Conservation (phyloP, 2,113 vertebrate species). For the Antechinus stuartii region DNA sequence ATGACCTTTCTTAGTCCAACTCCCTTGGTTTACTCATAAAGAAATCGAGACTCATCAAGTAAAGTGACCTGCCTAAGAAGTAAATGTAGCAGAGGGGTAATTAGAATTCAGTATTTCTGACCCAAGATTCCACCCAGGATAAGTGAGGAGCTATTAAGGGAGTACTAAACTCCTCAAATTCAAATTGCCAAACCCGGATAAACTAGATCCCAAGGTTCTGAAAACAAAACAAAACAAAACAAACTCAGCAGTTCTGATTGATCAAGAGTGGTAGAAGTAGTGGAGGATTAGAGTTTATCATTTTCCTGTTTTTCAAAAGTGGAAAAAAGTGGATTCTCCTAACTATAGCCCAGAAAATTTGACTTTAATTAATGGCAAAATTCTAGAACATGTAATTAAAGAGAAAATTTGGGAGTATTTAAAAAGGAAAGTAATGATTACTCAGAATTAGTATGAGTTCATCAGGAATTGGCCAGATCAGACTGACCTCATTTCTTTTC, state of each 20-base stretch:
- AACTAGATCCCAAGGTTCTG: not conserved
- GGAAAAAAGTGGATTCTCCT: not conserved
- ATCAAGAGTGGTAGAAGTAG: not conserved
- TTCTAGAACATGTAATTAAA: not conserved
- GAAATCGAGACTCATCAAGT: not conserved
- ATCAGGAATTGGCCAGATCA: too few relatives aligned
- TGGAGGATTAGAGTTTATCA: not conserved
- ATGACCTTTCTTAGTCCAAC: not conserved
- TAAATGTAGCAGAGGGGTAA: not conserved
- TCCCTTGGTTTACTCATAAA: not conserved
- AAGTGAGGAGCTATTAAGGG: not conserved
- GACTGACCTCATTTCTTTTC: not conserved
- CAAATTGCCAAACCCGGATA: not conserved
- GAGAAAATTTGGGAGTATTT: too few relatives aligned
- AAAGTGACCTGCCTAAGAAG: not conserved
- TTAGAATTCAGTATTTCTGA: not conserved
- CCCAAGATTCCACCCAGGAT: not conserved
- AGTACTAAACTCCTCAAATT: not conserved
- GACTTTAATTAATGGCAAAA: not conserved
- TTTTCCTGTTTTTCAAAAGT: not conserved
- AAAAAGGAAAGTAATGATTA: too few relatives aligned
- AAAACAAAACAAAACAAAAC: not conserved
- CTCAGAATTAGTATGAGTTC: too few relatives aligned
- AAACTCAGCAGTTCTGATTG: not conserved
- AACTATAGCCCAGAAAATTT: not conserved